Percentiles rank a stretch among this genome's conserved stretches.
Conservation (phyloP, 2,113 vertebrate genomes). For the Syngnathus floridae region DNA sequence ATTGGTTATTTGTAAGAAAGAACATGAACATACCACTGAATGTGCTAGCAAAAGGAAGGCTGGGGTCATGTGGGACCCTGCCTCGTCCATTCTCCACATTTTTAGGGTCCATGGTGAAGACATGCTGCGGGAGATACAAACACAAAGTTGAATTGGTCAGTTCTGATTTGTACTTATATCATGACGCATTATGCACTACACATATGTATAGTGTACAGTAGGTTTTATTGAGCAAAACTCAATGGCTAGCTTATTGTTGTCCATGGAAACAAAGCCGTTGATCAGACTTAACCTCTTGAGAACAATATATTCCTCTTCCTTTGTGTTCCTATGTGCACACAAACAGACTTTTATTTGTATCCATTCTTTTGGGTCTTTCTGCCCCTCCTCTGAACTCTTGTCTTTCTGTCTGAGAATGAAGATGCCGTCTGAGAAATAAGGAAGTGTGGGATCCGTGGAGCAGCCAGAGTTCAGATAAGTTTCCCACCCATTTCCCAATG, state of each 20-base stretch:
- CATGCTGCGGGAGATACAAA: constrained; percentile 67
- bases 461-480: constrained; percentile 37
- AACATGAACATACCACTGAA: constrained; percentile 73
- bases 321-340: background rate
- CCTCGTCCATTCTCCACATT: constrained; percentile 78
- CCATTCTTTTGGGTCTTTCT: constrained; percentile 17
- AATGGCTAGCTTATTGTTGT: background rate
- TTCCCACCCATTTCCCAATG: constrained; percentile 31
- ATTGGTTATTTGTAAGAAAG: background rate
- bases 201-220: background rate
- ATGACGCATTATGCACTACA: no score
- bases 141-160: background rate
- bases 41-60: constrained; percentile 77
- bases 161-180: background rate
- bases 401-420: constrained; percentile 37
- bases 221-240: background rate
- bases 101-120: constrained; percentile 75
- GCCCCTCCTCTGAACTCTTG: constrained; percentile 45
- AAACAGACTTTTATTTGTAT: constrained; percentile 20
- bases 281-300: background rate
- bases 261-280: background rate
- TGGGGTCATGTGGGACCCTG: constrained; percentile 85
- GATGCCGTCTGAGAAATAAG: constrained; percentile 43
- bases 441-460: constrained; percentile 41
- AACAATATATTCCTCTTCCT: constrained; percentile 2